phyloP scores from a whole-genome alignment of 2,797 vertebrate species.

The Muscicapa comitata region DNA sequence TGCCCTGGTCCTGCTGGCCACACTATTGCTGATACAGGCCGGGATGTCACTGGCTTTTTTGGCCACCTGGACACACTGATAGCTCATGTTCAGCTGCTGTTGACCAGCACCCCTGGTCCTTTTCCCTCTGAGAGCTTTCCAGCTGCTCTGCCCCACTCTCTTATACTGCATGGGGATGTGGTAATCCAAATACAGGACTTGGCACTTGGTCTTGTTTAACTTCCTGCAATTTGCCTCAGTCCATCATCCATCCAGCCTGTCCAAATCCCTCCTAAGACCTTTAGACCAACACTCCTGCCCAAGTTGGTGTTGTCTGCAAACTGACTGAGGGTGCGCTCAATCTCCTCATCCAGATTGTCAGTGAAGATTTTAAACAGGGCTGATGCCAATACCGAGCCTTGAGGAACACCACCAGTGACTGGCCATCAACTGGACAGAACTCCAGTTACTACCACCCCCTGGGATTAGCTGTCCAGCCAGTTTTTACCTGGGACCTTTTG shows the following conservation, averaged over 20 bases:
- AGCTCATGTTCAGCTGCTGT: background rate
- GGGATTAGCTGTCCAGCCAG: background rate
- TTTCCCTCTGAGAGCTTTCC: background rate
- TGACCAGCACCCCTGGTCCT: background rate
- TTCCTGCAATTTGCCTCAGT: background rate
- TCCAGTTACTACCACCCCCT: background rate
- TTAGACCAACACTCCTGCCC: background rate
- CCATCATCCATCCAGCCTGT: background rate
- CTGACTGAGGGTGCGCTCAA: background rate
- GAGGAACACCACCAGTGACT: background rate
- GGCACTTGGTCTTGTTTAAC: background rate
- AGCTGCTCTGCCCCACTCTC: background rate
- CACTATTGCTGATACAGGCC: background rate
- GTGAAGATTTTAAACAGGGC: background rate
- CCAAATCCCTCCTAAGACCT: background rate
- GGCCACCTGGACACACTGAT: background rate
- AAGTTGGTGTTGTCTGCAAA: background rate
- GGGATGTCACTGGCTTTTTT: background rate
- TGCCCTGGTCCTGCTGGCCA: too few relatives aligned
- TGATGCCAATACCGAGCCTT: background rate
- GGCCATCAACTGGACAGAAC: background rate
- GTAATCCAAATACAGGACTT: background rate
- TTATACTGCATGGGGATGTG: background rate
- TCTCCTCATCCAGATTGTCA: background rate
- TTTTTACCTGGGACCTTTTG: background rate